Evolutionary conservation across 2,113 vertebrate genomes (phyloP), one percentile per base, ranked within the genome.

Genomic region (Herpailurus yagouaroundi): DNA sequence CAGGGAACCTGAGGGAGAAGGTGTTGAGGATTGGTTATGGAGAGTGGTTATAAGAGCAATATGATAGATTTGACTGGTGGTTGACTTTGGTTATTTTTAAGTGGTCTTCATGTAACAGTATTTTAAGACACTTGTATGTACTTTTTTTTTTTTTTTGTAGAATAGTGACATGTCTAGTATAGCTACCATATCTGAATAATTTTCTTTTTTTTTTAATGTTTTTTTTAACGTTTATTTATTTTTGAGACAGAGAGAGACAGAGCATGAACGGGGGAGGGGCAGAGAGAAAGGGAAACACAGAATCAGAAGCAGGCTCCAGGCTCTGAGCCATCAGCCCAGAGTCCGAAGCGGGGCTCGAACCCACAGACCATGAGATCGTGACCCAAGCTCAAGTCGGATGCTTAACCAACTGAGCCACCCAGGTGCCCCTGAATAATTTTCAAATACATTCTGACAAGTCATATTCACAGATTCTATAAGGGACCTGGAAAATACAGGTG

Each of bases 111-210:
- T 66, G 10, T 73, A 89, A 38, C 33, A 55, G 48, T 41, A 23
- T 73, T 64, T 95, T 74, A 86, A 81, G 27, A 4, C 48, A 86
- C 1, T 31, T 55, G 71, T 48, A 77, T 48, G 19, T 25, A 19
- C 25, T 68, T 90, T 31, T 86, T 95, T 87, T 71, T 60, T 71
- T 86, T 93, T 87, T 71, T 60, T 71, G 82, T 69, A 55, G n/a
- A 77, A 71, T 63, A 76, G 13, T 63, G 9, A 69, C 36, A 69
- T 60, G 7, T 93, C 3, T 89, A 19, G 4, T 66, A 82, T 21
- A 82, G 13, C 50, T 68, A 41, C 21, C 29, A 80, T 18, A 88
- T 87, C 25, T 77, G 23, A 21, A 87, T 94, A n/a, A 55, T 80
- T 95, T 90, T 57, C 8, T 1, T 45, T 45, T 45, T 41, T 41